Base-by-base conservation (phyloP, 2,113 vertebrate genomes). In the Crotalus helleri region DNA sequence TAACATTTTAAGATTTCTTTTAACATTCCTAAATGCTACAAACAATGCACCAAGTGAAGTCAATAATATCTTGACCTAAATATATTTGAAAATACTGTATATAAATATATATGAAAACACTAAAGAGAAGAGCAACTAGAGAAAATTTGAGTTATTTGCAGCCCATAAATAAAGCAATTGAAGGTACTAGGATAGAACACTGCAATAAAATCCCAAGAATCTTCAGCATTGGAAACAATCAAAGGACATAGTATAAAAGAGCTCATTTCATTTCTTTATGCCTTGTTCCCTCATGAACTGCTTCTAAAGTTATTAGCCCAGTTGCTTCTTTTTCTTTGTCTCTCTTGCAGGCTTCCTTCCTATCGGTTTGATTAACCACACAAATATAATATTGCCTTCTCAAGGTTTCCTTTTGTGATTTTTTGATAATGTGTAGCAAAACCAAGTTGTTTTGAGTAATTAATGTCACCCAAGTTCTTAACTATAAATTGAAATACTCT, bases 361-460 rank as follows among this genome's bases (percentile, higher is more conserved):
- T 85, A 29, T 85, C 61, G 21, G 69, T 5, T 44, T 89, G 93
- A 55, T n/a, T 85, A 89, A 24, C 24, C 85, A 89, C 94, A 96
- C 93, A 96, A 93, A 93, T 96, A 94, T 96, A 91, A 94, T 58
- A 93, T 89, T 15, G 11, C 92, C 93, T 96, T 95, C 94, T 95
- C 85, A 26, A 59, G 81, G 29, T 58, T 58, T 92, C 46, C 46
- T 88, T 91, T 69, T 94, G 92, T 93, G 93, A 86, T 94, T 95
- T 92, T 95, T 58, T 91, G 15, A 85, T 59, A 85, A 91, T 61
- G 92, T 6, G 88, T 94, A 94, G 11, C 53, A 90, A 95, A 95
- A 88, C 91, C 93, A 49, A 7, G 53, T 95, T 96, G 93, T 93
- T 95, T 94, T 95, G 59, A 92, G 81, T 94, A 85, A 57, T 5